Base-by-base conservation (phyloP, 2,113 vertebrate genomes). In the Morone chrysops region DNA sequence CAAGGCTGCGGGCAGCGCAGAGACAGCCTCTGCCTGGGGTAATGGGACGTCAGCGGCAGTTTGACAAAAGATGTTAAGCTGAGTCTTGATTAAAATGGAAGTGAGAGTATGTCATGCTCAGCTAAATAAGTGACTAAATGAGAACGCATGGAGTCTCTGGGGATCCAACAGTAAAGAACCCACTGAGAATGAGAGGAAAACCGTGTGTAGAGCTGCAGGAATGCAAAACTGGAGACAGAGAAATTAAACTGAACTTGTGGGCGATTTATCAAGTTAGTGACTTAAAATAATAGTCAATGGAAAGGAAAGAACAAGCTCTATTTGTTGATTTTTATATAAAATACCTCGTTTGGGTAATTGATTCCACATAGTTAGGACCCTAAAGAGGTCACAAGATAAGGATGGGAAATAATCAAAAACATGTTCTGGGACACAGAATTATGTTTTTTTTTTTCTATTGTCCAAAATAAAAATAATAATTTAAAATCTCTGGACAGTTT, bases 41-140 rank as follows among this genome's bases (percentile, higher is more conserved):
- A 70, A 83, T 59, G 56, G 67, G 40, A 86, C 22, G 54, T 84
- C 82, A 85, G 18, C 77, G 69, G 60, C 11, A 71, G 41, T 87
- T 82, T 84, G 60, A 83, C 81, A 63, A 72, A 75, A 59, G 66
- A 80, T 61, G 56, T 70, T 85, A 66, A 78, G 67, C 36, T 25
- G 62, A 66, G 71, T 56, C 22, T 50, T 78, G 71, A 90, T 89
- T 74, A 62, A 76, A 84, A 78, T 74, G 59, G 81, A 85, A 89
- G 82, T 48, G 25, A 38, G 43, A 69, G 57, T 61, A 51, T 75
- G 36, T 83, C 75, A 50, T 48, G 43, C 53, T 86, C 53, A 57
- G 71, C 54, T 65, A 54, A 73, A 78, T 65, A 31, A 77, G 71
- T 47, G 62, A 78, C 73, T 74, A 62, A 73, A 69, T 79, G 66